These are phyloP conservation scores for Dinomys branickii DNA, from an alignment of 2,113 vertebrate species.

Conservation along the genomic window DNA sequence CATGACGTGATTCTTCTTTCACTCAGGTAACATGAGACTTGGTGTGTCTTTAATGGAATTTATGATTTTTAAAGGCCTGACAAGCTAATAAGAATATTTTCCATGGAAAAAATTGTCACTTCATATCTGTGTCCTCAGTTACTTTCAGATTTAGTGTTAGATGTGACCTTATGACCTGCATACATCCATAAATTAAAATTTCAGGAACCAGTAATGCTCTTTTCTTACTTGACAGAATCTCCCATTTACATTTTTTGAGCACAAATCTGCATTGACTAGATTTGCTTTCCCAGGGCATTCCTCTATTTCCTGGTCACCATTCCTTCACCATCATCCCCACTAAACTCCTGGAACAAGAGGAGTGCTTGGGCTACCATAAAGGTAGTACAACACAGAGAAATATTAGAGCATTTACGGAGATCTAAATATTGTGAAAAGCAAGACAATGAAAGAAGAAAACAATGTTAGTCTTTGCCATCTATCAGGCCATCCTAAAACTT, in stretches of 20 bases:
- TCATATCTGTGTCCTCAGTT: background rate
- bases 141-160: slow-evolving; percentile 4
- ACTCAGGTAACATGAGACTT: background rate
- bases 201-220: background rate
- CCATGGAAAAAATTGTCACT: background rate
- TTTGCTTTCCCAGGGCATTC: background rate
- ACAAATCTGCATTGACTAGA: background rate
- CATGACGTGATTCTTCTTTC: background rate
- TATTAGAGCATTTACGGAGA: background rate
- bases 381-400: background rate
- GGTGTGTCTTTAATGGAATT: background rate
- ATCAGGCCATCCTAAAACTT: slow-evolving; percentile 1
- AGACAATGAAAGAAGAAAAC: slow-evolving; percentile 3
- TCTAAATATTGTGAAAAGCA: background rate
- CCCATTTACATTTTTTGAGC: background rate
- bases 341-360: background rate
- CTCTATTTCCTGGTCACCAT: background rate
- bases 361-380: background rate
- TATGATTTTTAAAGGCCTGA: background rate
- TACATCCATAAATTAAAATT: background rate
- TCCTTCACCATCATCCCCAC: background rate
- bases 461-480: background rate
- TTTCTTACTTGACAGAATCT: background rate
- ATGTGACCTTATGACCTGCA: background rate
- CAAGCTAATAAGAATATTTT: background rate